Evolutionary conservation across 2,113 vertebrate species (phyloP), one percentile per base, ranked within the genome.

Genomic region (Osmerus mordax): DNA sequence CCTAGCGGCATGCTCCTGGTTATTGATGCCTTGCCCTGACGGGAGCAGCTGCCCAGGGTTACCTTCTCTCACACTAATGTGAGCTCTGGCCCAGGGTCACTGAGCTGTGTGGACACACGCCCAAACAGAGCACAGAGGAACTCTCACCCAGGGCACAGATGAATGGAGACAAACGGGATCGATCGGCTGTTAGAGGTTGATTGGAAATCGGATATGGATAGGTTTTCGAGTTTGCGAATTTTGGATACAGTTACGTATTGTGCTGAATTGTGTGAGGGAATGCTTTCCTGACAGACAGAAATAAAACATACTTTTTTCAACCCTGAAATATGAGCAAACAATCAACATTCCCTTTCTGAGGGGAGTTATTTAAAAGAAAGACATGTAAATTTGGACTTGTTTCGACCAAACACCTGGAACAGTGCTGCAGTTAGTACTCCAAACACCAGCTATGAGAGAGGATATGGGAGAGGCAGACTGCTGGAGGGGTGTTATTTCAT

Each of bases 1-100:
- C 83, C 58, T 83, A 82, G 83, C 83, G 81, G 83, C 83, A 79
- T 78, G 84, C 79, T 83, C 84, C 32, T 76, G 41, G 87, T 89
- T 91, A 92, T 91, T 88, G 88, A 93, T 88, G 89, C 81, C 83
- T 80, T 71, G 87, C 86, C 77, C 76, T 79, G 88, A 84, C 83
- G 81, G 77, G 83, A 84, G 82, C 86, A 85, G 83, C 86, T 83
- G 84, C 76, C 73, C 75, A 55, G 80, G 82, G 83, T 86, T 81
- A 81, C 76, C 70, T 62, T 75, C 76, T 73, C 16, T 16, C 63
- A 81, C 78, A 73, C 83, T 87, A 88, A 89, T 87, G 78, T 75
- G 69, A 76, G 78, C 64, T 52, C 19, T 72, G 36, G 41, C 70
- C 81, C 74, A 65, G 65, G 77, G 59, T 78, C 73, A 59, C 75